Evolutionary conservation across 2,797 vertebrate genomes (phyloP), one percentile per base, ranked within the genome.

Genomic region (Jordanella pulchra): DNA sequence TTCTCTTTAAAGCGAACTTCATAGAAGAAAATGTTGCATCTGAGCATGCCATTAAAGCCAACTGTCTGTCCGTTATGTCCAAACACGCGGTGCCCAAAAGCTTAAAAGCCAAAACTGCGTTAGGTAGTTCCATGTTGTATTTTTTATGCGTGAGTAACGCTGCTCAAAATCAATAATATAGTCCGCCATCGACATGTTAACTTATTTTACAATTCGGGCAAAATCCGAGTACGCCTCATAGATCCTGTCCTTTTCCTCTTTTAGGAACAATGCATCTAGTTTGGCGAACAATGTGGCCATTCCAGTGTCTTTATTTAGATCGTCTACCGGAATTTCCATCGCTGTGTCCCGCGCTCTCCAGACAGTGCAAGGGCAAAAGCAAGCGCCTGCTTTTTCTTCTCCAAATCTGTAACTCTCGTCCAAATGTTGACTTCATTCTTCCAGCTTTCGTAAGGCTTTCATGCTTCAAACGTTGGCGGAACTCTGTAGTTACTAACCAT

Each of bases 381-480:
- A 42, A 68, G 51, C 0, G 0, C 67, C 10, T 44, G 67, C n/a
- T 68, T 9, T 35, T 44, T n/a, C n/a, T n/a, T n/a, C n/a, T 53
- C 35, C 13, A 68, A 23, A 14, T 68, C 66, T 54, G 25, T 39
- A 48, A 27, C 65, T 51, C 51, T 54, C n/a, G n/a, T n/a, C n/a
- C n/a, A n/a, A n/a, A n/a, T n/a, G n/a, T n/a, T n/a, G n/a, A n/a
- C n/a, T n/a, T n/a, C n/a, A n/a, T n/a, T n/a, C n/a, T n/a, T n/a
- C n/a, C n/a, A n/a, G n/a, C n/a, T 55, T 69, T 27, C 39, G n/a
- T 42, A 44, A 6, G 27, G 7, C 9, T 21, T 61, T 60, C 13
- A 13, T 60, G 32, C 28, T 6, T 61, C 32, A 39, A 61, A 61
- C 4, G 15, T 2, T 61, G 32, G 32, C 1, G 32, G 32, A 3